Conservation (phyloP, 2,113 vertebrate species). For the Eidolon helvum region DNA sequence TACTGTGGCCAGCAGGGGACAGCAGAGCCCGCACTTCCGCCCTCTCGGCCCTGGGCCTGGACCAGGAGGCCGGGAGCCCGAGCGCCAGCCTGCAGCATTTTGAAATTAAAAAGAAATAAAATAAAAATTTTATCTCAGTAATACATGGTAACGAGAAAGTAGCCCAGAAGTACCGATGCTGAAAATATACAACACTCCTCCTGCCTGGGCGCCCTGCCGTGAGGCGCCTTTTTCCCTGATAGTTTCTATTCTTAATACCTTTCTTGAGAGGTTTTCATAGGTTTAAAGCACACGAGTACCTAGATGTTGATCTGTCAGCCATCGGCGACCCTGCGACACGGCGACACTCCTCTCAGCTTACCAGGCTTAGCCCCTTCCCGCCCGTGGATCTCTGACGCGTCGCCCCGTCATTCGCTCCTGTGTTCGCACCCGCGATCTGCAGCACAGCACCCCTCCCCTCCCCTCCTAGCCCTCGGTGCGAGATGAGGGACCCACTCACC, state of each 20-base stretch:
- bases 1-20: not conserved
- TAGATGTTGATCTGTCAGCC: too few relatives aligned
- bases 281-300: not conserved
- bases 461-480: not conserved
- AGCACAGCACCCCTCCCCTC: not conserved
- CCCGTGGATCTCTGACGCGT: too few relatives aligned
- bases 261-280: not conserved
- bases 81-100: not conserved
- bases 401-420: not conserved
- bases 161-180: not conserved
- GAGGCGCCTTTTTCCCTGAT: not conserved
- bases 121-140: not conserved
- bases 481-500: not conserved
- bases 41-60: not conserved
- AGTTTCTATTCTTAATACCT: not conserved
- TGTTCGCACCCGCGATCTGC: accelerated
- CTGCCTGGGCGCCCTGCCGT: too few relatives aligned
- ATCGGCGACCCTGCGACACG: accelerated
- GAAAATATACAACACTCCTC: not conserved
- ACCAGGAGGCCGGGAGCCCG: not conserved
- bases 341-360: too few relatives aligned
- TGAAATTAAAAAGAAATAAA: not conserved
- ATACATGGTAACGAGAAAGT: not conserved
- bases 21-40: not conserved
- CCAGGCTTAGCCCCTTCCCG: not conserved